Conservation (phyloP, 2,113 vertebrate species). For the Zosterops hypoxanthus region DNA sequence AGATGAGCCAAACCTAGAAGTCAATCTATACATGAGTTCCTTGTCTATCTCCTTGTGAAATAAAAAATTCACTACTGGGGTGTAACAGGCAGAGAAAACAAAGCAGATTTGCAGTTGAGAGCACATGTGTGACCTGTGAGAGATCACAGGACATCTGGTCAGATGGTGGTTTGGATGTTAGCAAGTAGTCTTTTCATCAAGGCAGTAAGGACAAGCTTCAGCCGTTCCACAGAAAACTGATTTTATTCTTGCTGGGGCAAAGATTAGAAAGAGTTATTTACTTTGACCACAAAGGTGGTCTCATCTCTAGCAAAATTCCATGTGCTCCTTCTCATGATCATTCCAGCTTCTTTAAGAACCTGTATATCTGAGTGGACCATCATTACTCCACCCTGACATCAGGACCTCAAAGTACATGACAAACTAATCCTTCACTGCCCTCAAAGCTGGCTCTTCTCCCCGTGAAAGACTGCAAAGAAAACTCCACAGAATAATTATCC, state of each 20-base stretch:
- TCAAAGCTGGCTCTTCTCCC: not conserved
- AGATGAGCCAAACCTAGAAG: rapidly evolving
- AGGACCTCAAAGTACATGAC: not conserved
- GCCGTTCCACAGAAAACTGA: not conserved
- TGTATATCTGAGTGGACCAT: not conserved
- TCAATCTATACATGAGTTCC: not conserved
- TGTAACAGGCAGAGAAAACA: not conserved
- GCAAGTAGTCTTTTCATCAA: not conserved
- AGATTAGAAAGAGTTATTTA: not conserved
- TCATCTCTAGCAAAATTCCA: not conserved
- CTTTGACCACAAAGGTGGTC: not conserved
- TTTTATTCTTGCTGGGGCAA: not conserved
- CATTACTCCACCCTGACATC: not conserved
- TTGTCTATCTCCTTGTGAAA: not conserved
- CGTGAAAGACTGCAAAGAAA: not conserved
- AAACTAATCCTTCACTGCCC: not conserved
- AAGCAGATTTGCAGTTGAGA: not conserved
- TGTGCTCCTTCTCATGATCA: not conserved
- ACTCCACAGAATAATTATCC: not conserved
- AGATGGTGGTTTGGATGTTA: not conserved
- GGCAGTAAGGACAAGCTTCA: not conserved
- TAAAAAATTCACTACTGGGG: not conserved
- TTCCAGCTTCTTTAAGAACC: not conserved
- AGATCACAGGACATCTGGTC: not conserved
- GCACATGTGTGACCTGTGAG: not conserved